phyloP scores from a whole-genome alignment of 2,888 invertebrate species.

The Dynastes maya region DNA sequence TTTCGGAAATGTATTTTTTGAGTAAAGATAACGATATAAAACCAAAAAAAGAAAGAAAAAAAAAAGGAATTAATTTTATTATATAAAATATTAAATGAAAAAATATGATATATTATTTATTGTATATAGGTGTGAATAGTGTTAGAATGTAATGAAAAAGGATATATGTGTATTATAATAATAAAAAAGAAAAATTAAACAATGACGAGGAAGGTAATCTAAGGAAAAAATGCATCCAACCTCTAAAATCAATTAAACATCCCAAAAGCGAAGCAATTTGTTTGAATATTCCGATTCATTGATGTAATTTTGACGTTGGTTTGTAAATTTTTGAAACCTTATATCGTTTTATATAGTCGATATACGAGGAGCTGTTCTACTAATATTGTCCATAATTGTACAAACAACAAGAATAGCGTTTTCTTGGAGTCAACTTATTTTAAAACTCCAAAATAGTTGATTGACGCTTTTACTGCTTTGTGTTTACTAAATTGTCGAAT shows the following conservation, averaged over 20 bases:
- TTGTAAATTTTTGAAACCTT: too few species aligned
- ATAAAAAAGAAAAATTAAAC: neutral
- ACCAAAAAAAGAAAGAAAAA: neutral
- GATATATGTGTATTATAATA: constrained; percentile 21
- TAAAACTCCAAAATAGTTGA: too few species aligned
- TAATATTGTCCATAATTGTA: too few species aligned
- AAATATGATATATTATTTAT: constrained; percentile 25
- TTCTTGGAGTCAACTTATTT: too few species aligned
- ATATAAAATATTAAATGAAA: constrained; percentile 8
- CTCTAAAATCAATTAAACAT: neutral
- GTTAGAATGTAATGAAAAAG: neutral
- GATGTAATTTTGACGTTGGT: too few species aligned
- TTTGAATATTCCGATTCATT: too few species aligned
- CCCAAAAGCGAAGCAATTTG: neutral
- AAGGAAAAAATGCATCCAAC: neutral
- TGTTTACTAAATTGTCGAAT: too few species aligned
- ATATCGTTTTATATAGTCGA: too few species aligned
- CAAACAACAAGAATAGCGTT: too few species aligned
- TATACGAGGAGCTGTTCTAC: too few species aligned
- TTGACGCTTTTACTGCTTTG: too few species aligned
- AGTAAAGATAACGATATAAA: constrained; percentile 15
- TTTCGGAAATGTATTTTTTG: constrained; percentile 42
- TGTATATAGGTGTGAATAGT: constrained; percentile 36
- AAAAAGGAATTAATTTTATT: constrained; percentile 20
- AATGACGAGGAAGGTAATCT: neutral